Evolutionary conservation across 2,888 invertebrate species (phyloP).

Genomic region (Heteromyza rotundicornis): DNA sequence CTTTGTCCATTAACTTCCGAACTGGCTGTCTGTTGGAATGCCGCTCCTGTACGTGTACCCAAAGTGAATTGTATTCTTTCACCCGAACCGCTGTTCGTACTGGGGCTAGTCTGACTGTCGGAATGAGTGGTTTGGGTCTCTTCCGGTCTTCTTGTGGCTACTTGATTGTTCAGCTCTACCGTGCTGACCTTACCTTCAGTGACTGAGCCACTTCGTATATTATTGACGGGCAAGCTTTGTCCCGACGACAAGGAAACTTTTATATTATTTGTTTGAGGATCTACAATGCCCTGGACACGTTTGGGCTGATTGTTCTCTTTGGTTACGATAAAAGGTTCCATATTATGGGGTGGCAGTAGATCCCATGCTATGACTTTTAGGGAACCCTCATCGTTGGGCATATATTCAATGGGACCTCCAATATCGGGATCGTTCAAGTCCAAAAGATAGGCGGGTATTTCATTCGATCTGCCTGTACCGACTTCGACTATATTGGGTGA

Average conservation of each 20-base stretch:
- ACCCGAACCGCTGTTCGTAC: no score
- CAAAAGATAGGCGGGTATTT: constrained; percentile 47
- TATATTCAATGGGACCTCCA: constrained; percentile 49
- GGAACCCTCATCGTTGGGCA: constrained; percentile 37
- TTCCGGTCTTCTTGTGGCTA: no score
- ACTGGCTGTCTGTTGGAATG: constrained; percentile 24
- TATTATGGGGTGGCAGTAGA: constrained; percentile 46
- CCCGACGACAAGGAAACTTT: constrained; percentile 23
- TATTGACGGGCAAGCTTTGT: constrained; percentile 18
- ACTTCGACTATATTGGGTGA: constrained; percentile 24
- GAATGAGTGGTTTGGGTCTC: no score
- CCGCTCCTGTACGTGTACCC: constrained; percentile 32
- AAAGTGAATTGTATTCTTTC: constrained; percentile 29
- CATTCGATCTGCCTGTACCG: constrained; percentile 1
- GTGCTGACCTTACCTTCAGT: background rate
- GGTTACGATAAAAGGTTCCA: constrained; percentile 41
- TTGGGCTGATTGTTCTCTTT: constrained; percentile 36
- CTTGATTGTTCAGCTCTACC: background rate
- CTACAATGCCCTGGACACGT: constrained; percentile 37
- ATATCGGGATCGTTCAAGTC: constrained; percentile 52
- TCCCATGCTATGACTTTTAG: constrained; percentile 59
- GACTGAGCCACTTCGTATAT: background rate
- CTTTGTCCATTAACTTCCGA: background rate
- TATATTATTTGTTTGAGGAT: constrained; percentile 40
- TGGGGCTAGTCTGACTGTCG: no score